Conservation (phyloP, 2,888 invertebrate species). For the Nephrotoma guestfalica region DNA sequence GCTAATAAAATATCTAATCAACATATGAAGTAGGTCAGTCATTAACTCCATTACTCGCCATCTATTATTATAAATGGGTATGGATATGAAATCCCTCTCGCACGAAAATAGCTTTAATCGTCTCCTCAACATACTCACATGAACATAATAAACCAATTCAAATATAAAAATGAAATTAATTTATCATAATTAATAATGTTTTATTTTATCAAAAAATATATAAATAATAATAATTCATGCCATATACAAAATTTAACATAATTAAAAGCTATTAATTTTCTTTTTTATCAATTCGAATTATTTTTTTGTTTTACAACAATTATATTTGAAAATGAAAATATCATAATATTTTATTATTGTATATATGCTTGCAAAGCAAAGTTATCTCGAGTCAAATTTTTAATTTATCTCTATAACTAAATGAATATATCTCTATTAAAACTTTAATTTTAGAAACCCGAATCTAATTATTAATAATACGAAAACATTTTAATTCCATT, state of each 20-base stretch:
- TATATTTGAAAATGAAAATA: background rate
- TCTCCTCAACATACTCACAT: background rate
- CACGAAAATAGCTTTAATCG: background rate
- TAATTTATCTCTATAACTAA: background rate
- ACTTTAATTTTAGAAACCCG: background rate
- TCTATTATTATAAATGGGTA: background rate
- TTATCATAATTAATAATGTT: background rate
- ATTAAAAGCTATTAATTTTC: background rate
- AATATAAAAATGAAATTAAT: background rate
- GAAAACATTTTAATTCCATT: background rate
- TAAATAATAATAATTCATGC: background rate
- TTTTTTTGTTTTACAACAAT: background rate
- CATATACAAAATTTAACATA: background rate
- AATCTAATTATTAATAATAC: background rate
- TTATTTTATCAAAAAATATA: background rate
- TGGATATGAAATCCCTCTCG: background rate
- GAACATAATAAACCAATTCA: background rate
- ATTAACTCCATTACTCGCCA: background rate
- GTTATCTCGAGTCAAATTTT: background rate
- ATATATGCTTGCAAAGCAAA: background rate
- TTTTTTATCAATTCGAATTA: background rate
- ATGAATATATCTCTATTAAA: background rate
- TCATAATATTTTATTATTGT: too few relatives aligned
- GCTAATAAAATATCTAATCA: too few relatives aligned
- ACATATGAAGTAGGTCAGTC: background rate